Base-by-base conservation (phyloP, 2,888 invertebrate species). In the Cataglyphis altisquamis region DNA sequence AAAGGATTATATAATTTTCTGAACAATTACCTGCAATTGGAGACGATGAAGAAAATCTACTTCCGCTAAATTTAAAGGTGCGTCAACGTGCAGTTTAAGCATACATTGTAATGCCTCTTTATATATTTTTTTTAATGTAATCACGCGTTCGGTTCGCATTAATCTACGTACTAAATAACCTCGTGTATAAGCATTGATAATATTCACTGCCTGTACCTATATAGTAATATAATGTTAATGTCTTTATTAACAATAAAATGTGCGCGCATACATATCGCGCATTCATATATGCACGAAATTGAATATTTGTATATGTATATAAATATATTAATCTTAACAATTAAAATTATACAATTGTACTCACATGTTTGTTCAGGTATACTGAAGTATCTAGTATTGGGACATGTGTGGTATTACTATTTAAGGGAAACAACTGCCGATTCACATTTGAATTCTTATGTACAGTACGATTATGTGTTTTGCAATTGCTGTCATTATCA, bases 151-250 rank as follows among this genome's bases (percentile, higher is more conserved):
- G 0, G 98, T 98, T 90, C 96, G 96, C 95, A 98, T 96, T 75
- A 99, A 95, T 63, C 98, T 96, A 70, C 99, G 96, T 32, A 97
- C 97, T 78, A 99, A 95, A 94, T 96, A 98, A 0, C 99, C 98
- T 91, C 96, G 97, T 36, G 96, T 96, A 90, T 95, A 95, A 10
- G 97, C 97, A 88, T 96, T 96, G 84, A 98, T 97, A 87, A 95
- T 95, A 36, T 96, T 96, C 21, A 97, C 97, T 4, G 98, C 97
- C 90, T 94, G 93, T 84, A 95, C 92, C 95, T 95, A 57, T 8
- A 70, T 12, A 12, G 32, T 3, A 63, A 41, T 25, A n/a, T 57
- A 62, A 52, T 64, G 72, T 57, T 74, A 81, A 82, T 52, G 60
- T 45, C 45, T 66, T 72, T 21, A 8, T 32, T 52, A n/a, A n/a